Evolutionary conservation across 2,797 vertebrate genomes (phyloP).

Genomic region (Megaceryle alcyon): DNA sequence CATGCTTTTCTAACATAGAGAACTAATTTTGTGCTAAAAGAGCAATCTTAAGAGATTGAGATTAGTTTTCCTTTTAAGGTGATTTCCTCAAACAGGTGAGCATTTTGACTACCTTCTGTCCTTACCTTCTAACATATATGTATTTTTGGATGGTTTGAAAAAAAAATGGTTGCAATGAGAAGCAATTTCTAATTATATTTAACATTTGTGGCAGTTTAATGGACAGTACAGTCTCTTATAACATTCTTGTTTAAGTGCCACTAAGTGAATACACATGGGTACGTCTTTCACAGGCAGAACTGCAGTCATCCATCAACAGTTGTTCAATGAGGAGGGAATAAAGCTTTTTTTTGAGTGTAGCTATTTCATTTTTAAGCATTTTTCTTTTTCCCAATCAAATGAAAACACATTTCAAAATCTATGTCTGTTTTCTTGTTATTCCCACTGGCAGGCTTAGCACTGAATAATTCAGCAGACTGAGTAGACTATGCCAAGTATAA

Average conservation of each 20-base stretch:
- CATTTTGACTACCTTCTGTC: neutral
- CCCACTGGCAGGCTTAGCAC: slow-evolving; percentile 27
- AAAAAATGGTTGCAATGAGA: neutral
- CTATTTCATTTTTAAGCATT: slow-evolving; percentile 42
- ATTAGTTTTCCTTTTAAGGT: neutral
- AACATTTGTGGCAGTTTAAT: neutral
- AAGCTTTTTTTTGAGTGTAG: neutral
- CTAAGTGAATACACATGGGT: neutral
- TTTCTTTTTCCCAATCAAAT: slow-evolving; percentile 24
- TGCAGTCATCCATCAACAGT: neutral
- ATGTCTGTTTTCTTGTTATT: slow-evolving; percentile 51
- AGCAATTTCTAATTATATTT: neutral
- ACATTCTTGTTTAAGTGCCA: neutral
- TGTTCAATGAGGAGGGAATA: slow-evolving; percentile 1
- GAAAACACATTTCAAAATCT: slow-evolving; percentile 50
- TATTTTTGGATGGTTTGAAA: neutral
- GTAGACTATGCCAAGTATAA: slow-evolving; percentile 47
- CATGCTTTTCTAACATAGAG: neutral
- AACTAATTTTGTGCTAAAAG: neutral
- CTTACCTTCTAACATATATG: neutral
- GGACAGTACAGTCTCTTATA: neutral
- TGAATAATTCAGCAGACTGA: slow-evolving; percentile 71
- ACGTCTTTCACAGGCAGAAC: neutral
- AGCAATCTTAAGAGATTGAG: neutral
- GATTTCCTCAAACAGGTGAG: neutral